These are phyloP conservation scores for Momotus momota DNA, from an alignment of 2,797 vertebrate species.

Conservation along the genomic window DNA sequence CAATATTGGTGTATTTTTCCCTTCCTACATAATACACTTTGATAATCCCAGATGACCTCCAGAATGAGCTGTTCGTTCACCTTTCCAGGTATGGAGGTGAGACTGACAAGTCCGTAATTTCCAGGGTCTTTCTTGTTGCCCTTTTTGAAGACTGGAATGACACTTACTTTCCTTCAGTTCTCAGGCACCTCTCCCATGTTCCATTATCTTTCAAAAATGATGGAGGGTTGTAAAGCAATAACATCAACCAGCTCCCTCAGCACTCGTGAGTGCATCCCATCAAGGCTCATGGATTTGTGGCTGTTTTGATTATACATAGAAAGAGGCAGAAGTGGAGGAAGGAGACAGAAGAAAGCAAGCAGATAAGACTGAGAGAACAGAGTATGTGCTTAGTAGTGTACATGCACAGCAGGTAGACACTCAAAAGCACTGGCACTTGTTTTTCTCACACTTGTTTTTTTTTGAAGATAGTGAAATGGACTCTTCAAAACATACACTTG, in stretches of 20 bases:
- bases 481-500: not conserved
- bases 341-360: not conserved
- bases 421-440: not conserved
- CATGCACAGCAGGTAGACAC: not conserved
- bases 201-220: no score
- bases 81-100: no score
- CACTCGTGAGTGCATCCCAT: no score
- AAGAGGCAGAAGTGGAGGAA: not conserved
- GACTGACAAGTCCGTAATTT: no score
- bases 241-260: no score
- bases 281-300: no score
- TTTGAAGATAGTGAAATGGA: not conserved
- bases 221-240: no score
- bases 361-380: not conserved
- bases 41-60: not conserved
- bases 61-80: no score
- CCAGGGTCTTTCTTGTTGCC: no score
- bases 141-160: no score
- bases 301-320: not conserved
- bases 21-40: not conserved
- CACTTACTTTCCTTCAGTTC: no score
- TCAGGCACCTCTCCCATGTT: no score
- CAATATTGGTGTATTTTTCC: not conserved
- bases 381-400: not conserved
- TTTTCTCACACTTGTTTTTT: not conserved